Evolutionary conservation across 64 coral and sea anemone genomes (phyloP), one percentile per base, ranked within the genome.

Genomic region (Cladopsammia gracilis): DNA sequence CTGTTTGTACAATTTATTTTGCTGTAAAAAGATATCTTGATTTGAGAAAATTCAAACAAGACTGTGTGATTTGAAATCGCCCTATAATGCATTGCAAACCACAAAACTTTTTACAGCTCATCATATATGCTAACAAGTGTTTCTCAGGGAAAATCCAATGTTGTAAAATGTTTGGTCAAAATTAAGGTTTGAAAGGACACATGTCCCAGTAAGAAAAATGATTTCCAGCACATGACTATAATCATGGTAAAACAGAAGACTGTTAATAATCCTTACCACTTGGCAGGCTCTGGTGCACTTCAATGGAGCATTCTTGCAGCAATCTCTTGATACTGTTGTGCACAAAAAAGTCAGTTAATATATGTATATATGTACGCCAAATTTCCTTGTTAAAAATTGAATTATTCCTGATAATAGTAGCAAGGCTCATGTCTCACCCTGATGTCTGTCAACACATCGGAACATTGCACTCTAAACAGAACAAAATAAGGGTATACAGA

Each of bases 391-490:
- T 12, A 10, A 10, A 56, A 56, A 56, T 10, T 72, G 11, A 72
- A 43, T 15, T 43, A 18, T 44, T 6, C 12, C 2, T 9, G 22
- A 7, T 48, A 81, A 34, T 2, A 34, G 34, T 24, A 8, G 14
- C 22, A 73, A 58, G 26, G 26, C 34, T 3, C 9, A 61, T 26
- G 11, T 0, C 75, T 91, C 25, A 92, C 90, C 90, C 42, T 92
- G 46, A 75, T 92, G 44, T 83, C 90, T 62, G 7, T 12, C 69
- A 19, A 86, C 43, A 76, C 90, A 92, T 71, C 65, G 43, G 66
- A 75, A 85, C 59, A 92, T 73, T 45, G 66, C 45, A 56, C 67
- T 49, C 77, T 85, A 72, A 92, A 71, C 7, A 85, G 22, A 85
- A 60, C 52, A 16, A 53, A 73, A 47, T 46, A 12, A 26, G 22